phyloP scores from a whole-genome alignment of 2,113 vertebrate genomes.

The Agapornis roseicollis region DNA sequence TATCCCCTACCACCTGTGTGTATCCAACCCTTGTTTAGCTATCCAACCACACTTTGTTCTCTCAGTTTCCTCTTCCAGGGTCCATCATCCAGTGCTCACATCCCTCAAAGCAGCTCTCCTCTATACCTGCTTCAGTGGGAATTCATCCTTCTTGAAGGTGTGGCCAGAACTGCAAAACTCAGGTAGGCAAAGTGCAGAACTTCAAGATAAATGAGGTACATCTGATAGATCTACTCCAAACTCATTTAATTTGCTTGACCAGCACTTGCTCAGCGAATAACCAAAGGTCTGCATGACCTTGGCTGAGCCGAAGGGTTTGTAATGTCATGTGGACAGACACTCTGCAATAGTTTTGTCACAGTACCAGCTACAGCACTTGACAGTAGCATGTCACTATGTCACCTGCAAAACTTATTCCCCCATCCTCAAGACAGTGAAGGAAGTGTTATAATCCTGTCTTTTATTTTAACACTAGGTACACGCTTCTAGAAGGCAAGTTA shows the following conservation, averaged over 20 bases:
- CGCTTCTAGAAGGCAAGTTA: background rate
- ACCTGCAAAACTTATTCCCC: too few species aligned
- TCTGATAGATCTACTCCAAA: background rate
- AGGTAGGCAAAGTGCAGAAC: background rate
- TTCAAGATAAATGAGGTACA: background rate
- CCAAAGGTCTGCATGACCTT: background rate
- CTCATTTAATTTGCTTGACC: background rate
- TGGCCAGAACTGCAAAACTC: background rate
- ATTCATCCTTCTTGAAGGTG: background rate
- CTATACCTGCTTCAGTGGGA: background rate
- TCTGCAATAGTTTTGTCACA: background rate
- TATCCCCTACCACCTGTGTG: background rate
- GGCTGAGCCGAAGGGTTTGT: background rate
- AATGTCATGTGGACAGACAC: background rate
- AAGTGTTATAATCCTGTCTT: background rate
- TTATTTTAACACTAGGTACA: background rate
- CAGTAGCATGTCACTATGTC: background rate
- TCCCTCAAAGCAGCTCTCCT: background rate
- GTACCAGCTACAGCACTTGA: background rate
- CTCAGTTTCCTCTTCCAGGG: background rate
- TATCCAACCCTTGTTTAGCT: background rate
- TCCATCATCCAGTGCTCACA: background rate
- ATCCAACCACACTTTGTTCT: background rate
- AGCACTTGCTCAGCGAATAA: background rate
- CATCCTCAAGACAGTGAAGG: accelerated